Conservation (phyloP, 2,888 invertebrate genomes). For the Lasius fuliginosus region DNA sequence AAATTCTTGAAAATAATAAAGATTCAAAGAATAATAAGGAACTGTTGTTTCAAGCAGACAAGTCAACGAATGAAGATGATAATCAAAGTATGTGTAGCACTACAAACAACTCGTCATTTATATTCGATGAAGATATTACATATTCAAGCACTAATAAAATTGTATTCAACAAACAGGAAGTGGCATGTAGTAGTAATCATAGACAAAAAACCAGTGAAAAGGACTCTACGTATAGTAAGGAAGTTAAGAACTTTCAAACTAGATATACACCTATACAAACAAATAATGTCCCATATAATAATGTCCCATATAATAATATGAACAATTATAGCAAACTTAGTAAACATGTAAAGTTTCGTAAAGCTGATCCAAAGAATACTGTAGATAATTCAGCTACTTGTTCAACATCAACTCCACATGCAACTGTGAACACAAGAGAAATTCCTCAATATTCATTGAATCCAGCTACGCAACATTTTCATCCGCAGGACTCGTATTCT, state of each 20-base stretch:
- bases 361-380: not conserved
- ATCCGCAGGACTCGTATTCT: not conserved
- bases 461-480: not conserved
- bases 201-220: not conserved
- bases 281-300: slow-evolving; percentile 70
- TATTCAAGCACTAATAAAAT: not conserved
- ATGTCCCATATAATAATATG: slow-evolving; percentile 59
- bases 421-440: not conserved
- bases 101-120: not conserved
- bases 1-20: not conserved
- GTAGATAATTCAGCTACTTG: not conserved
- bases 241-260: not conserved
- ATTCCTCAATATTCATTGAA: not conserved
- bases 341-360: not conserved
- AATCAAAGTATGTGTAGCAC: not conserved
- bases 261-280: slow-evolving; percentile 68
- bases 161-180: not conserved
- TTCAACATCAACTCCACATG: not conserved
- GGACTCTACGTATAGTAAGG: not conserved
- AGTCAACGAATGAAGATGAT: not conserved
- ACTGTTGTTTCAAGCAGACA: not conserved
- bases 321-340: not conserved
- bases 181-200: not conserved
- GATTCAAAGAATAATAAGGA: not conserved
- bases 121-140: not conserved